Conservation (phyloP, 2,113 vertebrate genomes). For the Nycticebus coucang region DNA sequence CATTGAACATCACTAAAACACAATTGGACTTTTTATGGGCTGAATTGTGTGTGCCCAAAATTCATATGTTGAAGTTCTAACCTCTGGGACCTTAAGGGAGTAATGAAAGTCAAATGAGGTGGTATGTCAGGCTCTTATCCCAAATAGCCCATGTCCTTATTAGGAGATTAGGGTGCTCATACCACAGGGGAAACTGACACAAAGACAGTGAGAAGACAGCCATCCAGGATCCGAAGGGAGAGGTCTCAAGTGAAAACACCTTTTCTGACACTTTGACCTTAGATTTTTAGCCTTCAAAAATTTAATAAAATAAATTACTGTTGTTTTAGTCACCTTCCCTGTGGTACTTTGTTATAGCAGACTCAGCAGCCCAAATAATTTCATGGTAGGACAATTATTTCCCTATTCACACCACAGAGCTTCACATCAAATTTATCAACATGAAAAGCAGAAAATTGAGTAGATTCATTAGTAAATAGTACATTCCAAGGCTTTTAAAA, state of each 20-base stretch:
- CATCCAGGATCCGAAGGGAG: not conserved
- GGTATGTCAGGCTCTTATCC: not conserved
- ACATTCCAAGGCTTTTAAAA: not conserved
- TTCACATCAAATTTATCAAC: not conserved
- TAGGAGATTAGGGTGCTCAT: not conserved
- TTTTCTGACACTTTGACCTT: not conserved
- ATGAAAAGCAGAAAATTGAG: not conserved
- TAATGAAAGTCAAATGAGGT: not conserved
- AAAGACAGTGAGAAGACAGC: not conserved
- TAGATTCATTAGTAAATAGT: not conserved
- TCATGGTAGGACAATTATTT: not conserved
- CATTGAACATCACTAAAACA: not conserved
- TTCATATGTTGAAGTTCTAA: not conserved
- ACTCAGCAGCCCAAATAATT: not conserved
- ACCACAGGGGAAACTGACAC: not conserved
- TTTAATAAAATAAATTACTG: not conserved
- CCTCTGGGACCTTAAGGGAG: not conserved
- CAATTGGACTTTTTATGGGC: not conserved
- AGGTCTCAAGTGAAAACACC: not conserved
- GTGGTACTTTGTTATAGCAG: too few relatives aligned
- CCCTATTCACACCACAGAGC: not conserved
- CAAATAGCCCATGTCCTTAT: not conserved
- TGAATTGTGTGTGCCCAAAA: not conserved
- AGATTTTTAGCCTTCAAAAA: not conserved
- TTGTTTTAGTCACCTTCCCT: not conserved